These are phyloP conservation scores for Anthoscopus minutus DNA, from an alignment of 2,113 vertebrate species.

Conservation along the genomic window DNA sequence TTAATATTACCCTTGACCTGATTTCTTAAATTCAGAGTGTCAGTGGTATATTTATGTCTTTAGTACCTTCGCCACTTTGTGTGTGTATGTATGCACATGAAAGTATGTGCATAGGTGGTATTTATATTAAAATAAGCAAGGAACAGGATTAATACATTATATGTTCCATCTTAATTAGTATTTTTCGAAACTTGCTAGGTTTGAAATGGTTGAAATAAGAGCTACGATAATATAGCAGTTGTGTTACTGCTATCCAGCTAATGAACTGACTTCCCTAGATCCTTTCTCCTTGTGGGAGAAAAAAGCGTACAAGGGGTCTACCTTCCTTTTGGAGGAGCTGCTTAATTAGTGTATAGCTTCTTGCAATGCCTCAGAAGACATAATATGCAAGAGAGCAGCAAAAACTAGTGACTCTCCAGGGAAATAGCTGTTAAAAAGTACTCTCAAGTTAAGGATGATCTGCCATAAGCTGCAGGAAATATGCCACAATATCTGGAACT, in stretches of 20 bases:
- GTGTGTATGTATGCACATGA: background rate
- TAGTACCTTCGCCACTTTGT: background rate
- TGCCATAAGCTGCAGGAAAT: constrained; percentile 1
- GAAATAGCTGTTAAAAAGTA: background rate
- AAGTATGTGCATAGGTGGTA: background rate
- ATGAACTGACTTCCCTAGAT: background rate
- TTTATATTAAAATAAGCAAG: background rate
- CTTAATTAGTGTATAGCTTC: background rate
- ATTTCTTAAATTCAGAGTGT: constrained; percentile 14
- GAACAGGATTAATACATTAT: background rate
- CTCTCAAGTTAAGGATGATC: background rate
- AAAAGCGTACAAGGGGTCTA: background rate
- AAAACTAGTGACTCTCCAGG: background rate
- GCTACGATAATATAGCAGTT: fast-evolving
- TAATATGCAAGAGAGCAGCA: background rate
- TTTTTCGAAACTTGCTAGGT: background rate
- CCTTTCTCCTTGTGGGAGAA: background rate
- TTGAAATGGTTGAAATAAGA: background rate
- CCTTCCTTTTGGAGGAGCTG: background rate
- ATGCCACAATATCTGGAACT: background rate
- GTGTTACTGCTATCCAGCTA: background rate
- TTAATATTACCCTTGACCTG: constrained; percentile 32
- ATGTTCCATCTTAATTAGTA: background rate
- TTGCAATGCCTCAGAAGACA: background rate
- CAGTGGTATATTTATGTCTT: background rate